Percentiles rank a stretch among this genome's conserved stretches.
These are phyloP conservation scores for Arvicanthis niloticus DNA, from an alignment of 2,113 vertebrate genomes.

Conservation along the genomic window DNA sequence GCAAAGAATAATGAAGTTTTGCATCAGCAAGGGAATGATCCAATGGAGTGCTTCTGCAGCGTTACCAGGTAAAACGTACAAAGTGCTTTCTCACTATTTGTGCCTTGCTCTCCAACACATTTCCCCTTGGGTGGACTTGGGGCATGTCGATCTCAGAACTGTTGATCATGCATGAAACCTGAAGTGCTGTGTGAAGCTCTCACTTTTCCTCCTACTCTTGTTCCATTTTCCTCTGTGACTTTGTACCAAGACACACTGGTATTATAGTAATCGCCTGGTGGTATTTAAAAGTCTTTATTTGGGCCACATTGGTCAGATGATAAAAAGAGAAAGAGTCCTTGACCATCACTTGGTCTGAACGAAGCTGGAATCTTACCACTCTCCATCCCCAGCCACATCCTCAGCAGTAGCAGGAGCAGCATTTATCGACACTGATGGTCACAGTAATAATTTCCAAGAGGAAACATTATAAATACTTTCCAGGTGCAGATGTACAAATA, in stretches of 20 bases:
- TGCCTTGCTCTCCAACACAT: neutral
- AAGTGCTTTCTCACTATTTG: fast-evolving
- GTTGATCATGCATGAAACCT: fast-evolving
- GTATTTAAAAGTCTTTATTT: constrained; percentile 41
- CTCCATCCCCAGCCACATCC: neutral
- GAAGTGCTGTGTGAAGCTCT: neutral
- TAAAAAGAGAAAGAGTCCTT: neutral
- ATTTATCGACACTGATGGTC: too few species aligned
- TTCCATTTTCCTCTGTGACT: constrained; percentile 4
- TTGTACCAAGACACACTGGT: constrained; percentile 5
- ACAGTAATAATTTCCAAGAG: neutral
- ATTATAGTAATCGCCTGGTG: neutral
- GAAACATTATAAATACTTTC: neutral
- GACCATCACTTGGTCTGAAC: constrained; percentile 12
- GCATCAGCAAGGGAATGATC: neutral
- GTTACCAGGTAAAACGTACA: neutral
- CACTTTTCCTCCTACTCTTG: neutral
- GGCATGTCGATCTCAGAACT: neutral
- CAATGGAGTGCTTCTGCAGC: neutral
- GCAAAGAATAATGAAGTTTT: neutral
- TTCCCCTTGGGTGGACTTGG: neutral
- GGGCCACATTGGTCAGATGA: neutral
- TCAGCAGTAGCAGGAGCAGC: neutral
- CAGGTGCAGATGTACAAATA: neutral
- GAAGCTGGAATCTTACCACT: neutral